Base-by-base conservation (phyloP, 2,797 vertebrate species). In the Neostethus bicornis region DNA sequence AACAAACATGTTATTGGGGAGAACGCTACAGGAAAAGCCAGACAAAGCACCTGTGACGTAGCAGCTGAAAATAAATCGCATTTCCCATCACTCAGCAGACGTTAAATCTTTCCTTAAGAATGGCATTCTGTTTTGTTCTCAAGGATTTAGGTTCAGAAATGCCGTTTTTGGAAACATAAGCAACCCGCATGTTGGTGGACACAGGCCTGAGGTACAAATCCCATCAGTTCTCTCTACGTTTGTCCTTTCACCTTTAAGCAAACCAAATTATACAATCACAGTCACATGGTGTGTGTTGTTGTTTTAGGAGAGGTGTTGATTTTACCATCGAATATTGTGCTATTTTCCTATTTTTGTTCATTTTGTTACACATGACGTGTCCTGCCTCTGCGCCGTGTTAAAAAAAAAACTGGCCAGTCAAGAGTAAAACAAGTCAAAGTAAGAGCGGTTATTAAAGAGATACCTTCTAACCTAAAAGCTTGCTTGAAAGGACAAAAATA, bases 1-100 rank as follows among this genome's bases (percentile, higher is more conserved):
- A 83, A 89, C 85, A 91, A 91, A 87, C 73, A 80, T 81, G 75
- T 86, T 83, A 43, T 86, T 84, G 70, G 73, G 51, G 66, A 60
- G 47, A 73, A 28, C 74, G 79, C 45, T 62, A 78, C 75, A 85
- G 87, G 85, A 88, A 85, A 70, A 54, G 47, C 48, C 62, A 61
- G 76, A 88, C 85, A 87, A 87, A 84, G 77, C 44, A 2, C 43
- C 45, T 60, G 56, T 86, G 87, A 88, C 72, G 79, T 71, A 57
- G 62, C 53, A 54, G 44, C 73, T 78, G 64, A 70, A 82, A 84
- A 84, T 81, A 86, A 83, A 82, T 58, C 21, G 0, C 39, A 34
- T 72, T 80, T 82, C 71, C 70, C 71, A 76, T 84, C 55, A 75
- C 60, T 77, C 63, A 70, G 50, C 55, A 67, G 55, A 70, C 43